A percentile compares a stretch with the other conserved stretches of the same genome.
Conservation (phyloP, 2,113 vertebrate species). For the Anthoscopus minutus region DNA sequence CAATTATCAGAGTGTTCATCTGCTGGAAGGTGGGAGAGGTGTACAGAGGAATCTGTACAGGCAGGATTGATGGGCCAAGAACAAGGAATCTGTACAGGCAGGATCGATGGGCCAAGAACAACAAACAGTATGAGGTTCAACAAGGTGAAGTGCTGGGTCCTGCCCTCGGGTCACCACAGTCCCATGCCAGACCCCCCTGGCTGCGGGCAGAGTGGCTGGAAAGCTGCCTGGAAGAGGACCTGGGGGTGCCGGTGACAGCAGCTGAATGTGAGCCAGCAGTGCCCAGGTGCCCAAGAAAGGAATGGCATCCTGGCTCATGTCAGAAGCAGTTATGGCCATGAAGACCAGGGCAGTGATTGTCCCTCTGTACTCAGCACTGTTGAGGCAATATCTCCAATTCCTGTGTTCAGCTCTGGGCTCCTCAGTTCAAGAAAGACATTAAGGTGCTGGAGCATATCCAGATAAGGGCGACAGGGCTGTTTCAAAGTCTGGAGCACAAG, state of each 20-base stretch:
- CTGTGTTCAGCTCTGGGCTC: background rate
- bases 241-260: background rate
- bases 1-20: background rate
- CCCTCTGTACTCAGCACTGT: background rate
- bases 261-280: fast-evolving
- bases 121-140: fast-evolving
- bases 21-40: background rate
- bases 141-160: background rate
- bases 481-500: background rate
- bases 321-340: background rate
- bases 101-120: fast-evolving
- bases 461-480: background rate
- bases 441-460: background rate
- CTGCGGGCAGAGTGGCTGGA: background rate
- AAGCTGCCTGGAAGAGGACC: background rate
- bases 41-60: background rate
- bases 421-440: background rate
- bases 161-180: background rate
- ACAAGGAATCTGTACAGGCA: too few relatives aligned
- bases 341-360: background rate
- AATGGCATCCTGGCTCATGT: background rate
- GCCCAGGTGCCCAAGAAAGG: background rate
- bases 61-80: fast-evolving
- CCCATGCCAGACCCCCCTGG: too few relatives aligned
- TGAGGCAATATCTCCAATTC: background rate